These are phyloP conservation scores for Tipula lateralis DNA, from an alignment of 2,888 invertebrate genomes.

Conservation along the genomic window DNA sequence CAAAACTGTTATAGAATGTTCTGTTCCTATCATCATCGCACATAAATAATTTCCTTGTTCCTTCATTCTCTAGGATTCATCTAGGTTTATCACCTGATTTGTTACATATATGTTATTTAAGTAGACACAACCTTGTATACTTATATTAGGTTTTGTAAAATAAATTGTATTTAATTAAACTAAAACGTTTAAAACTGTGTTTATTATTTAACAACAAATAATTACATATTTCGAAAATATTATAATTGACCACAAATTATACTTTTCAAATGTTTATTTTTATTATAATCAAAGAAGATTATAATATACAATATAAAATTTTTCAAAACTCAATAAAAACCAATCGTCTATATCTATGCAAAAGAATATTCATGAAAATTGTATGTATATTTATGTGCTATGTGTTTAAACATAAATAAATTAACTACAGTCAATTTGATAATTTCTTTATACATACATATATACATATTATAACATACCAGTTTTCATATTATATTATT, in stretches of 20 bases:
- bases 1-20: too few relatives aligned
- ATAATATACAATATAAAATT: background rate
- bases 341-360: background rate
- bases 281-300: background rate
- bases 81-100: too few relatives aligned
- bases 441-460: background rate
- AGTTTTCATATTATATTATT: background rate
- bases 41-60: too few relatives aligned
- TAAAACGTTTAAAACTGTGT: too few relatives aligned
- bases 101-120: too few relatives aligned
- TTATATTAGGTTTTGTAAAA: too few relatives aligned
- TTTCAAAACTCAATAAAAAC: background rate
- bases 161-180: too few relatives aligned
- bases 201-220: too few relatives aligned
- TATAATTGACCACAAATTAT: background rate
- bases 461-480: background rate
- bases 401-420: background rate
- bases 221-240: background rate
- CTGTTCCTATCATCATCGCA: too few relatives aligned
- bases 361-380: background rate
- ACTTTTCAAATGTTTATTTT: background rate
- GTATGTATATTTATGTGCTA: background rate
- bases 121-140: too few relatives aligned
- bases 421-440: background rate
- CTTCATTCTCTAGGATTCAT: too few relatives aligned